A percentile compares a stretch with the other conserved stretches of the same genome.
phyloP scores from a whole-genome alignment of 2,888 invertebrate genomes.

The Stenodera caucasica region DNA sequence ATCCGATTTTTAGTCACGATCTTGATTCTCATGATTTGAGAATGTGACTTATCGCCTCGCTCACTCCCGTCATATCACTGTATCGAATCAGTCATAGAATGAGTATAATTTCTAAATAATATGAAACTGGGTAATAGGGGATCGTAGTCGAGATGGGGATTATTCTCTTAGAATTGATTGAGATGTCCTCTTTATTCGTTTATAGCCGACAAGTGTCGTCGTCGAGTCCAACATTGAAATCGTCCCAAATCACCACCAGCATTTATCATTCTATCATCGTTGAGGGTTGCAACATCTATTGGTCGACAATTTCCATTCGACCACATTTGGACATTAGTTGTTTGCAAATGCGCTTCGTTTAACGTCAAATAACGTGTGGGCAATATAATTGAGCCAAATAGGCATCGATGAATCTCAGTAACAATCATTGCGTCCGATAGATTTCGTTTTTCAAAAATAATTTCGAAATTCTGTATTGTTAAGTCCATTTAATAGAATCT shows the following conservation, averaged over 20 bases:
- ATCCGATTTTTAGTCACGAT: too few species aligned
- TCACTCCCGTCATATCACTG: too few species aligned
- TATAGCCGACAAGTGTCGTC: not conserved
- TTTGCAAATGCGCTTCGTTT: slow-evolving; percentile 33
- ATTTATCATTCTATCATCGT: slow-evolving; percentile 42
- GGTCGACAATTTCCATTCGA: slow-evolving; percentile 45
- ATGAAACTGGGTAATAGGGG: too few species aligned
- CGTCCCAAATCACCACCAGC: slow-evolving; percentile 14
- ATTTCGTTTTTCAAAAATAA: not conserved
- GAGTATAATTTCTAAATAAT: too few species aligned
- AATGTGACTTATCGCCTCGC: too few species aligned
- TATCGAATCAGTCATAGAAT: too few species aligned
- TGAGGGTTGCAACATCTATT: slow-evolving; percentile 29
- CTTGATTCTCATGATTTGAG: too few species aligned
- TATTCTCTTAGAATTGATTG: too few species aligned
- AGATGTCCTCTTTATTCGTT: too few species aligned
- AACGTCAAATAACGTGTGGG: slow-evolving; percentile 21
- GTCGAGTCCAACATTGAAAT: not conserved
- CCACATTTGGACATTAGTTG: slow-evolving; percentile 43
- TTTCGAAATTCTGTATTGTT: not conserved
- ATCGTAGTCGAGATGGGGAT: too few species aligned
- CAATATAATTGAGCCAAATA: not conserved
- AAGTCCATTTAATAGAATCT: too few species aligned
- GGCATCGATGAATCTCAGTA: not conserved
- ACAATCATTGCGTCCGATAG: not conserved